These are phyloP conservation scores for Carcina quercana DNA, from an alignment of 2,888 invertebrate species.

Conservation along the genomic window DNA sequence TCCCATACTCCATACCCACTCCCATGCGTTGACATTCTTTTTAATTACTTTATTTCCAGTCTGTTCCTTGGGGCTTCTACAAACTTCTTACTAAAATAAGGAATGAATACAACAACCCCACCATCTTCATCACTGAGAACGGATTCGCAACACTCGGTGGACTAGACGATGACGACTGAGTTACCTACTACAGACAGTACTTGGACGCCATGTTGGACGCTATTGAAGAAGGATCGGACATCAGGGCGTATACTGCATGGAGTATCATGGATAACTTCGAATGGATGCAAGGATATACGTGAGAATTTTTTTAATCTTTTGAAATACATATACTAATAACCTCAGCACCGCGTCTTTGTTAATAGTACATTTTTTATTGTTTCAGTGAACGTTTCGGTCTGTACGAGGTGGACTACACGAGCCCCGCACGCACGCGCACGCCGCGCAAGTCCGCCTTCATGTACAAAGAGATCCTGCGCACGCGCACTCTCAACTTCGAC, in stretches of 20 bases:
- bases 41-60: conserved; percentile 23
- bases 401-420: conserved; percentile 76
- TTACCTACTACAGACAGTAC: conserved; percentile 44
- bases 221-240: conserved; percentile 48
- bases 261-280: conserved; percentile 78
- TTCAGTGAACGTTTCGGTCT: conserved; percentile 57
- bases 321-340: too few species aligned
- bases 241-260: conserved; percentile 72
- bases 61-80: conserved; percentile 72
- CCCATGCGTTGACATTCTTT: too few species aligned
- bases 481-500: conserved; percentile 29
- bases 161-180: conserved; percentile 48
- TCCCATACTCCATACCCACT: too few species aligned
- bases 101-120: conserved; percentile 59
- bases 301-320: conserved; percentile 23
- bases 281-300: conserved; percentile 72
- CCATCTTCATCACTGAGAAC: conserved; percentile 73
- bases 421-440: conserved; percentile 71
- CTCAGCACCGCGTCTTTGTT: too few species aligned
- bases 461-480: conserved; percentile 60
- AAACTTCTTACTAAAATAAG: conserved; percentile 64
- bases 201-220: conserved; percentile 50
- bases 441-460: conserved; percentile 75
- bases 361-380: conserved; percentile 1
- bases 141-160: conserved; percentile 45